Conservation (phyloP, 2,888 invertebrate species). For the Zhengitettix transpicula region DNA sequence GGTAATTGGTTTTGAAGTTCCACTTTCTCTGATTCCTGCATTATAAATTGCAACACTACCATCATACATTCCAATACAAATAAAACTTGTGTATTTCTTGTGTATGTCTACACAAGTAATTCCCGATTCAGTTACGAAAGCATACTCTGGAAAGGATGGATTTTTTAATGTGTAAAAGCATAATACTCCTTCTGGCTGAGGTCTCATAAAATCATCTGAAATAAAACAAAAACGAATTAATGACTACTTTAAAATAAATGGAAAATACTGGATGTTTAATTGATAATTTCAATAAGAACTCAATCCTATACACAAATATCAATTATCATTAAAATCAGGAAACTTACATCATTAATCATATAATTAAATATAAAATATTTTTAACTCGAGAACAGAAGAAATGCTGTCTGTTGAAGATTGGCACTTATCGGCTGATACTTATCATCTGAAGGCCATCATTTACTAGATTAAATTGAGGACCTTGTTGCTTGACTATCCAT, state of each 20-base stretch:
- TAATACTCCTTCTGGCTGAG: conserved; percentile 59
- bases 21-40: conserved; percentile 43
- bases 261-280: conserved; percentile 2
- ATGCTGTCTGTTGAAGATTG: too few species aligned
- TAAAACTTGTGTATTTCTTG: conserved; percentile 58
- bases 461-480: too few species aligned
- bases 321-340: too few species aligned
- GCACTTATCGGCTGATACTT: too few species aligned
- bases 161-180: conserved; percentile 86
- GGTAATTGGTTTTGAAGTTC: conserved; percentile 42
- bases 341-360: too few species aligned
- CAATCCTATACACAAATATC: too few species aligned
- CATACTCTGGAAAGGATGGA: conserved; percentile 83
- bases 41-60: conserved; percentile 88
- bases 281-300: neutral
- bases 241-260: neutral
- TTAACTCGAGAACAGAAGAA: too few species aligned
- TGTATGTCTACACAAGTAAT: conserved; percentile 83
- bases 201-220: conserved; percentile 75
- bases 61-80: conserved; percentile 67
- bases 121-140: conserved; percentile 65
- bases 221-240: conserved; percentile 10
- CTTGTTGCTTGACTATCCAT: too few species aligned
- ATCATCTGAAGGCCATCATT: too few species aligned
- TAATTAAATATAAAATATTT: too few species aligned